A percentile compares a stretch with the other conserved stretches of the same genome.
Evolutionary conservation across 2,113 vertebrate species (phyloP).

Genomic region (Colinus virginianus): DNA sequence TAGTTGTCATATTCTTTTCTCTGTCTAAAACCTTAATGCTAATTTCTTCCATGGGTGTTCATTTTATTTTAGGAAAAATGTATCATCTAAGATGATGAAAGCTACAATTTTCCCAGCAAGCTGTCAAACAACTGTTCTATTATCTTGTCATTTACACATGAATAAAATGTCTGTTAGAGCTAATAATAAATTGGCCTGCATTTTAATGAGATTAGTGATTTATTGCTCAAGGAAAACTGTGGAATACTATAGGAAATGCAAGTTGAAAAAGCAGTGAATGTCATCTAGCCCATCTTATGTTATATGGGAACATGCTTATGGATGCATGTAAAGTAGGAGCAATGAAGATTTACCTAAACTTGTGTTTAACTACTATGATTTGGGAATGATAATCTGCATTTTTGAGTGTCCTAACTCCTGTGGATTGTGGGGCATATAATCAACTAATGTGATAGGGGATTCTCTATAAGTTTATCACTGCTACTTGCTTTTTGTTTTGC

Average conservation of each 20-base stretch:
- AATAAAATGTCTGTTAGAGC: slow-evolving; percentile 65
- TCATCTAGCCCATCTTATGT: background rate
- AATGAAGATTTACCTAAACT: background rate
- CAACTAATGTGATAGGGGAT: background rate
- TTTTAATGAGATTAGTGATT: slow-evolving; percentile 21
- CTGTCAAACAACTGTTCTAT: slow-evolving; percentile 70
- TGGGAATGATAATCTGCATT: background rate
- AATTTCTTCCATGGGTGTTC: slow-evolving; percentile 35
- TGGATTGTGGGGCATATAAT: background rate
- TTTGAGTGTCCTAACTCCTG: background rate
- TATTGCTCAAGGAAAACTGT: slow-evolving; percentile 25
- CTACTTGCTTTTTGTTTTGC: background rate
- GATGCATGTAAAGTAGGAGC: background rate
- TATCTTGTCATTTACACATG: slow-evolving; percentile 65
- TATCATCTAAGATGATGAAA: slow-evolving; percentile 65
- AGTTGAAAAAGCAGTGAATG: background rate
- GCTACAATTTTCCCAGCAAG: slow-evolving; percentile 66
- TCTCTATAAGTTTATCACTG: background rate
- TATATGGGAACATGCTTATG: background rate
- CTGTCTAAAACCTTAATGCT: slow-evolving; percentile 15
- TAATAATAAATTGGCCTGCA: slow-evolving; percentile 65
- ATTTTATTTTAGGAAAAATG: slow-evolving; percentile 68
- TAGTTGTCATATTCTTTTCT: slow-evolving; percentile 35
- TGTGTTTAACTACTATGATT: background rate
- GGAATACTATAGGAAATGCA: background rate